Base-by-base conservation (phyloP, 2,888 invertebrate genomes). In the Oscheius sp. region DNA sequence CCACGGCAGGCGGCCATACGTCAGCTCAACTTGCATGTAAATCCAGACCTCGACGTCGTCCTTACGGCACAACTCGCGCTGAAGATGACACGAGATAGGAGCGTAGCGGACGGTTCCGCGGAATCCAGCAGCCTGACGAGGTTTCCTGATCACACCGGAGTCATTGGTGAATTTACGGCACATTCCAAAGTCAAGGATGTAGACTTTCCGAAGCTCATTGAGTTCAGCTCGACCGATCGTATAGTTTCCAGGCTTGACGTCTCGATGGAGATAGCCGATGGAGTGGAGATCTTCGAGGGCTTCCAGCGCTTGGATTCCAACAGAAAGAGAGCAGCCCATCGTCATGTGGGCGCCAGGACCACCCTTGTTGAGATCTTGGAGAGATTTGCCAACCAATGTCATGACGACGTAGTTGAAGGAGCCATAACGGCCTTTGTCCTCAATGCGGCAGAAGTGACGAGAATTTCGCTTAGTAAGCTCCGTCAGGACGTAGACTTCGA, bases 41-140 rank as follows among this genome's bases (percentile, higher is more conserved):
- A 73, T 39, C 79, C 79, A 79, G 10, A 70, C 71, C 66, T 79
- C 79, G 58, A 76, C 70, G 33, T 78, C 78, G 39, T 78, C 78
- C 66, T 78, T 78, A 39, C 80, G 70, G 74, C 83, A 82, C 55
- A 82, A 67, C 39, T 83, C 83, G 10, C 81, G 37, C 66, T 82
- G 80, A 53, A 83, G 65, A 61, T 83, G 83, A 70, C 83, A 83
- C 65, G 79, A 78, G 70, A 83, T 79, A 48, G 83, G 79, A 0
- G 83, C 83, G 68, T 83, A 83, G 42, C 82, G 78, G 55, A 83
- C 83, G 50, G 82, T 83, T 65, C 83, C 83, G 39, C 82, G 81
- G 75, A 83, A 83, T 8, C 82, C 83, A 68, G 82, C 82, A 12
- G 81, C 81, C 42, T 78, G 78, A 42, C 84, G 77, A 8, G 84